Conservation (phyloP, 37 sponge, comb jelly and placozoan species). For the Mnemiopsis leidyi region DNA sequence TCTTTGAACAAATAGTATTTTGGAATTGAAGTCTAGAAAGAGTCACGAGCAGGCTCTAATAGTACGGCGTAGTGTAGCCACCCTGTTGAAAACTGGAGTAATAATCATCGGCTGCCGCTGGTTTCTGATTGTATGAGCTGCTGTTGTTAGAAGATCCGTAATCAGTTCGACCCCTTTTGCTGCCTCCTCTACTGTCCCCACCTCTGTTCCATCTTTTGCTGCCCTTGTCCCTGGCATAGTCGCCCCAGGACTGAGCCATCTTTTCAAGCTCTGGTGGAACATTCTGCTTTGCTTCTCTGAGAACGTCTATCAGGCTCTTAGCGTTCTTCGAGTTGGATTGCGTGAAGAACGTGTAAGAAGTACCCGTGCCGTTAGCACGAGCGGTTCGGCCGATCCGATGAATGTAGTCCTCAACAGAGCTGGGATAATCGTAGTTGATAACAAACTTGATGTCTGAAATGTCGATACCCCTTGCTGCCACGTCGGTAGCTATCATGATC, state of each 20-base stretch:
- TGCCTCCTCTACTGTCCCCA: constrained; percentile 17
- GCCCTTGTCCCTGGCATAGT: constrained; percentile 5
- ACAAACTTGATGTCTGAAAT: constrained; percentile 65
- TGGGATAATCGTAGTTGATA: constrained; percentile 67
- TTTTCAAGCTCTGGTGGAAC: constrained; percentile 65
- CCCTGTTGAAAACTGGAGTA: neutral
- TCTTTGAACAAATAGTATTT: neutral
- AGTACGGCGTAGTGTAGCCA: constrained; percentile 16
- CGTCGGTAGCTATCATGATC: constrained; percentile 68
- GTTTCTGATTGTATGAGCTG: neutral
- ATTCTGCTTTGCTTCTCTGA: constrained; percentile 66
- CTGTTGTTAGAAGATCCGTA: neutral
- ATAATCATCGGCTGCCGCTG: neutral
- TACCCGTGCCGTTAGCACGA: constrained; percentile 64
- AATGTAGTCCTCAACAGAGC: constrained; percentile 67
- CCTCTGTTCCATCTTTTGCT: constrained; percentile 1
- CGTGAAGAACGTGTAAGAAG: constrained; percentile 67
- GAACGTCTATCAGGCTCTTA: constrained; percentile 59
- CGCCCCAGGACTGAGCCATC: constrained; percentile 13
- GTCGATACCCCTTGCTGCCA: constrained; percentile 67
- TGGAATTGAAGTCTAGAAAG: neutral
- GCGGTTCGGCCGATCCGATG: constrained; percentile 69
- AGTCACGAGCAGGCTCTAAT: neutral
- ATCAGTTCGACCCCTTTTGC: constrained; percentile 1
- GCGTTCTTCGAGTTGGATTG: constrained; percentile 62